phyloP scores from a whole-genome alignment of 37 sponge, comb jelly and placozoan genomes.

The Crambe crambe region DNA sequence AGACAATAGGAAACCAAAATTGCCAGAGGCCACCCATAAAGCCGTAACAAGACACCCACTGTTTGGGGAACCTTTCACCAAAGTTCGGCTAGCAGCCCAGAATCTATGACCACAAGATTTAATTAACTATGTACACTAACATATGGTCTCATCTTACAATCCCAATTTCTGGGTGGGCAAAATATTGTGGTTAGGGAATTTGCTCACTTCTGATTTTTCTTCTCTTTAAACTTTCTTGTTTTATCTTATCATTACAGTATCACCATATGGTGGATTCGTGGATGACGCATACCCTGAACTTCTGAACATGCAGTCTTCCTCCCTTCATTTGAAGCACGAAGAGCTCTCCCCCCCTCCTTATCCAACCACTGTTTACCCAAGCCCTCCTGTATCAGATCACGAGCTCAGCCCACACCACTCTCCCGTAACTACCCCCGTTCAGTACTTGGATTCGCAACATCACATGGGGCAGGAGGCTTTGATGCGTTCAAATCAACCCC shows the following conservation, averaged over 20 bases:
- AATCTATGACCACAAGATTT: neutral
- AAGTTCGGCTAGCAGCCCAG: neutral
- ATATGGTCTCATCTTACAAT: neutral
- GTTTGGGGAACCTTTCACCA: neutral
- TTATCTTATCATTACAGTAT: constrained; percentile 44
- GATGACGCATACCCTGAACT: constrained; percentile 59
- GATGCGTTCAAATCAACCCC: constrained; percentile 5
- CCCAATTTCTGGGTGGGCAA: neutral
- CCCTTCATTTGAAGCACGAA: constrained; percentile 70
- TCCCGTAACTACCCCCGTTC: constrained; percentile 24
- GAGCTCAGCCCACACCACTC: constrained; percentile 66
- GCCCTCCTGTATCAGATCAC: constrained; percentile 76
- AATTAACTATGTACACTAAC: neutral
- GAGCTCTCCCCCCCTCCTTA: constrained; percentile 69
- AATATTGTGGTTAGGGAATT: neutral
- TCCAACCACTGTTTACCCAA: constrained; percentile 52
- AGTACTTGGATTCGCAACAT: constrained; percentile 46
- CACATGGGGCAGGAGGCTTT: constrained; percentile 9
- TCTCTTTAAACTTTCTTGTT: neutral
- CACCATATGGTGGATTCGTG: constrained; percentile 44
- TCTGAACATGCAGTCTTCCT: constrained; percentile 32
- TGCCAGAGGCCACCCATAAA: neutral
- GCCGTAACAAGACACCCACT: neutral
- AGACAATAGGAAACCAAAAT: too few species aligned
- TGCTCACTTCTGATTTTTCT: neutral